Base-by-base conservation (phyloP, 2,888 invertebrate genomes). In the Ischnura elegans region DNA sequence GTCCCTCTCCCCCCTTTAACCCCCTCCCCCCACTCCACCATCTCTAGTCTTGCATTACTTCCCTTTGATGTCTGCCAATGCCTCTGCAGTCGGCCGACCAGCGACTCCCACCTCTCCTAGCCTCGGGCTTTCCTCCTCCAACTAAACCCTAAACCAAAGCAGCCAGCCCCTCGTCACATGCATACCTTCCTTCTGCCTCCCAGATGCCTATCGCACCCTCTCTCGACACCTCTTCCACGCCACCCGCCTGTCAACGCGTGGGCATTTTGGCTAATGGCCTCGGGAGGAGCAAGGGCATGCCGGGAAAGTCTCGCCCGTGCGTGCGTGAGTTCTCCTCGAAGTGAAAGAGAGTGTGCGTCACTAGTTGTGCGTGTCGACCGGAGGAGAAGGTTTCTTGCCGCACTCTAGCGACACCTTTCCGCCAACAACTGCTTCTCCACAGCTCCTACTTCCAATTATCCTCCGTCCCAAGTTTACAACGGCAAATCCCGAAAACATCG, bases 241-340 rank as follows among this genome's bases (percentile, higher is more conserved):
- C 87, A 46, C 51, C 42, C 87, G 47, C 87, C 51, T 87, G 90
- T 90, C 90, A 90, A 90, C 90, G 55, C 90, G 61, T 90, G 90
- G 90, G 61, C 90, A 90, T 90, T 90, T 90, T 90, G 90, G 90
- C 90, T 90, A 61, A 61, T 90, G 55, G 87, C 87, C 87, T 87
- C 87, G 21, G 51, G 51, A 61, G n/a, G 90, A 90, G 90, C n/a
- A 43, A 90, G n/a, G 19, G 45, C 61, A 66, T 61, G 66, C 66
- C 87, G 51, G 51, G 51, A 19, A 51, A 51, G 46, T 61, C 61
- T 61, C 61, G 3, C 1, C 25, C 25, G 61, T 61, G 61, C 61
- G 16, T 61, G 1, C 25, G 61, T 61, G 1, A 6, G 61, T 21
- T 61, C 21, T n/a, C 25, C 61, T 2, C n/a, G n/a, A n/a, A 6